Evolutionary conservation across 2,113 vertebrate species (phyloP).

Genomic region (Bagarius yarrelli): DNA sequence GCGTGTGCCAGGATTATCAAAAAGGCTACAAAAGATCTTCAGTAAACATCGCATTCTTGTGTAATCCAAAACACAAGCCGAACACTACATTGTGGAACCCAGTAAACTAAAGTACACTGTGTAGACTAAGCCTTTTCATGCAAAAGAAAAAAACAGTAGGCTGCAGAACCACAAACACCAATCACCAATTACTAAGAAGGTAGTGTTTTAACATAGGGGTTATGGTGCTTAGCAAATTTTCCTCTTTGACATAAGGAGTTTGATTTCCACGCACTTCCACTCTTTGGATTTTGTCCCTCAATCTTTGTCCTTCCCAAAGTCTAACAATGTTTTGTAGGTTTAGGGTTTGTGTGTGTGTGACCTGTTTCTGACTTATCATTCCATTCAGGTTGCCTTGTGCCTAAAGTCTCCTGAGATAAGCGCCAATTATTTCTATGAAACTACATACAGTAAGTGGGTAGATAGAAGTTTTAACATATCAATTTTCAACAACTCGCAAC

Average conservation of each 20-base stretch:
- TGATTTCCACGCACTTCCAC: too few species aligned
- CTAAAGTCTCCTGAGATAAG: too few species aligned
- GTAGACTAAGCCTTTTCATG: background rate
- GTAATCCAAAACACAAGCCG: conserved; percentile 10
- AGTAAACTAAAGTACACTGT: background rate
- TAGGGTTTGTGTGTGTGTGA: too few species aligned
- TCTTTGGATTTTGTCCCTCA: too few species aligned
- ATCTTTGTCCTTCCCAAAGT: too few species aligned
- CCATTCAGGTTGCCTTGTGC: too few species aligned
- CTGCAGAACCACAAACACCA: background rate
- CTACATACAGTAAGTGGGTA: too few species aligned
- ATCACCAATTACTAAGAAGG: background rate
- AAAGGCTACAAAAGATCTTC: conserved; percentile 10
- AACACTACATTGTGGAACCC: conserved; percentile 1
- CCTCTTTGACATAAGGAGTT: too few species aligned
- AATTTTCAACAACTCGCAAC: background rate
- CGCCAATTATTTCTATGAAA: too few species aligned
- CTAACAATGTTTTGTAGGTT: too few species aligned
- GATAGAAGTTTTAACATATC: background rate
- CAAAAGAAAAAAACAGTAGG: background rate
- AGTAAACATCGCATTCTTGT: conserved; percentile 10
- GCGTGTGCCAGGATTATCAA: conserved; percentile 3
- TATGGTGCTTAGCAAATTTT: too few species aligned
- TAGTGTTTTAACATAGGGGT: background rate
- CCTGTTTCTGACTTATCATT: too few species aligned